Conservation (phyloP, 2,113 vertebrate genomes). For the Halcyon senegalensis region DNA sequence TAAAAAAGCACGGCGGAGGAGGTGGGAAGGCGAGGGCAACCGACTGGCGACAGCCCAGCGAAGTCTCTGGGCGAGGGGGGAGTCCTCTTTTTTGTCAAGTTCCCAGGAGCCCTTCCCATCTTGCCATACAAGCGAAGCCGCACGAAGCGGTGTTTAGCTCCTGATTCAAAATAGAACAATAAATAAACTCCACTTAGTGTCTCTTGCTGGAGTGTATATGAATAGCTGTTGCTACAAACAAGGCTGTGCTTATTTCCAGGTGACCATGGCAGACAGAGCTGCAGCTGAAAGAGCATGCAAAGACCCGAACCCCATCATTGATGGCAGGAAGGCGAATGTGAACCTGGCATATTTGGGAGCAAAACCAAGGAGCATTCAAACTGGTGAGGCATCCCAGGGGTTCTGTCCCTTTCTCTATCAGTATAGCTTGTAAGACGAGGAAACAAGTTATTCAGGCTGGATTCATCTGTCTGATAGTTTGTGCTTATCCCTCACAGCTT, state of each 20-base stretch:
- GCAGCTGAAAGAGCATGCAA: conserved; percentile 95
- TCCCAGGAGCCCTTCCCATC: neutral
- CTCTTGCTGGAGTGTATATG: neutral
- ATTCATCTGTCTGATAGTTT: neutral
- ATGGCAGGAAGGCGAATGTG: conserved; percentile 96
- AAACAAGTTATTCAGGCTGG: neutral
- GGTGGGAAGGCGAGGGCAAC: neutral
- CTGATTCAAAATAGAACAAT: neutral
- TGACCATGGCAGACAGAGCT: conserved; percentile 93
- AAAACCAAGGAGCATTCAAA: conserved; percentile 94
- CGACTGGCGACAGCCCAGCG: neutral
- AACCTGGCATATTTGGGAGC: conserved; percentile 96
- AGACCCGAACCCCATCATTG: conserved; percentile 97
- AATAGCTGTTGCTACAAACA: conserved; percentile 32
- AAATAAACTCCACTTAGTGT: neutral
- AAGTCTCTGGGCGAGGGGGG: neutral
- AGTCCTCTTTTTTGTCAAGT: fast-evolving
- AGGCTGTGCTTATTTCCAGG: conserved; percentile 73
- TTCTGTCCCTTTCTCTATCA: neutral
- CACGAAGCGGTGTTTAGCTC: neutral
- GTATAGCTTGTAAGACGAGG: conserved; percentile 20
- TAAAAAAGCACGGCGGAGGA: neutral
- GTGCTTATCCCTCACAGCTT: neutral
- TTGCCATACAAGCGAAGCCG: neutral
- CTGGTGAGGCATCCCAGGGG: conserved; percentile 78